Evolutionary conservation across 2,888 invertebrate genomes (phyloP), one percentile per base, ranked within the genome.

Genomic region (Clistopyga incitator): DNA sequence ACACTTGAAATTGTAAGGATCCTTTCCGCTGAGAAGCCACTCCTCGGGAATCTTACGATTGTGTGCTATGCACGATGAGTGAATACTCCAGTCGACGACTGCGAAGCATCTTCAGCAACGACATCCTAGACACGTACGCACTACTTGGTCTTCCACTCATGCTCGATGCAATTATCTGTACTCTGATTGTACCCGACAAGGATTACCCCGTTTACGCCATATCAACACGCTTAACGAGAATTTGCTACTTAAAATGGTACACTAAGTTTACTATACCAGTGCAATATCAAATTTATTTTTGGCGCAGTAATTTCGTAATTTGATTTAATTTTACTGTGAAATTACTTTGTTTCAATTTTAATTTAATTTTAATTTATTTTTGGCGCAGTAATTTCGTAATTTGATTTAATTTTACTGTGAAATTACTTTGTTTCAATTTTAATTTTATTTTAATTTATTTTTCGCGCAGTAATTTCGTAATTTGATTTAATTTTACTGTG

Each of bases 61-160:
- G 29, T 29, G 29, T 68, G 54, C 34, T 56, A 42, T 23, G 38
- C 20, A 18, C 50, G 50, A 38, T 70, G 15, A 78, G 71, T 3
- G 29, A 67, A 18, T 13, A 61, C 56, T 68, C 47, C 34, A 23
- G 20, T 34, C 47, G 23, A 54, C 54, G 61, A 61, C 45, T 71
- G 11, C 38, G 38, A 65, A 72, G 59, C 25, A 67, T 45, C 74
- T 25, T n/a, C 54, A 54, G 13, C 65, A 47, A 20, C 25, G 47
- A 34, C 34, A 65, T 81, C 50, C 45, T 1, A 56, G 56, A 81
- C 59, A 56, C 56, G 71, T 71, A 70, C 47, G 11, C 3, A 11
- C 50, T 25, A 71, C 56, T 77, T 45, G 25, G 20, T 42, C 23
- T 4, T 15, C 11, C 38, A 56, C 38, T 50, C 38, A 23, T 64